These are phyloP conservation scores for Sarcophaga carnaria DNA, from an alignment of 2,888 invertebrate species.

Conservation along the genomic window DNA sequence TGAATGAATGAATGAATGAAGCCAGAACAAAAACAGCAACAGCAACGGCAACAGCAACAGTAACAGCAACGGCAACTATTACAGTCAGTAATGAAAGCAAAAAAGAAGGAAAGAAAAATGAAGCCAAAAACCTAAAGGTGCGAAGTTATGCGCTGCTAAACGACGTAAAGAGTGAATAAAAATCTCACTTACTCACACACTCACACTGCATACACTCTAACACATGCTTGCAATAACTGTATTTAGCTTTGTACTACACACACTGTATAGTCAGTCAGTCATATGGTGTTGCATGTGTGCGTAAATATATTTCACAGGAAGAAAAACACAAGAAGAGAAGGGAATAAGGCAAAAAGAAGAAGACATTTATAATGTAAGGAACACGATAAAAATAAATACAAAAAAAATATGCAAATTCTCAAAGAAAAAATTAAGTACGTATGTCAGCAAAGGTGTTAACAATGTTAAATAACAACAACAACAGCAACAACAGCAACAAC, in stretches of 20 bases:
- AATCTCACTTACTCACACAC: neutral
- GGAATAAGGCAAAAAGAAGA: neutral
- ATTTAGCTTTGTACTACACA: neutral
- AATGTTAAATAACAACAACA: slow-evolving; percentile 41
- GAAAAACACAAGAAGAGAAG: neutral
- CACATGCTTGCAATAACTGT: neutral
- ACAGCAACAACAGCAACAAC: slow-evolving; percentile 47
- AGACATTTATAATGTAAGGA: slow-evolving; percentile 47
- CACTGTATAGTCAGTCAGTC: neutral
- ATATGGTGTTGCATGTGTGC: neutral
- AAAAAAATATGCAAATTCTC: slow-evolving; percentile 65
- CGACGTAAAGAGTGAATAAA: slow-evolving; percentile 52
- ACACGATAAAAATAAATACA: neutral
- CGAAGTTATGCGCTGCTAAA: slow-evolving; percentile 64
- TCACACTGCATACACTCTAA: neutral
- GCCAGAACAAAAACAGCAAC: neutral
- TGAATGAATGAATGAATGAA: neutral
- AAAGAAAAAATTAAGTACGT: slow-evolving; percentile 69
- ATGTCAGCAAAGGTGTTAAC: slow-evolving; percentile 69
- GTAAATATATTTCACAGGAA: neutral
- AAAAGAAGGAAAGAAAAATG: neutral
- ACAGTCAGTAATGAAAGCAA: neutral
- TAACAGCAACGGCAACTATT: slow-evolving; percentile 46
- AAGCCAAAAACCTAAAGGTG: slow-evolving; percentile 51
- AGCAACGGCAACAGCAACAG: slow-evolving; percentile 58